phyloP scores from a whole-genome alignment of 2,113 vertebrate genomes.

The Pangasianodon hypophthalmus region DNA sequence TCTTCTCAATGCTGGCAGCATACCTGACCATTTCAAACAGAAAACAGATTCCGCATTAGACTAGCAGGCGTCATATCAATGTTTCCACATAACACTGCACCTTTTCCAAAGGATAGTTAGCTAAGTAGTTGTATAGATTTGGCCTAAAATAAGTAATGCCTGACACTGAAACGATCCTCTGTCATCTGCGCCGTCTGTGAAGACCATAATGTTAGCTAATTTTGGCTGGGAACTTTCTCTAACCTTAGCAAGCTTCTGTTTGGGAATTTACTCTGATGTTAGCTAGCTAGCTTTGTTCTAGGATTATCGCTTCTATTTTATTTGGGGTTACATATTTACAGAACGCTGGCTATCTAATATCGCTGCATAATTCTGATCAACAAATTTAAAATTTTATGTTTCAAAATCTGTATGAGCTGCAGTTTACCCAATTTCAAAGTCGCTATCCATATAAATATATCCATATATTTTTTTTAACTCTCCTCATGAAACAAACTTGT shows the following conservation, averaged over 20 bases:
- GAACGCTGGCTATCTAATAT: background rate
- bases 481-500: background rate
- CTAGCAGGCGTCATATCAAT: background rate
- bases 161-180: background rate
- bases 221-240: too few relatives aligned
- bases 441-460: too few relatives aligned
- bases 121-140: background rate
- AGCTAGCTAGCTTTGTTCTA: background rate
- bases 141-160: background rate
- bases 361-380: background rate
- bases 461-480: background rate
- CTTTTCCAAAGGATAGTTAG: background rate
- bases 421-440: background rate
- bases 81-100: background rate
- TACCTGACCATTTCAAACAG: slow-evolving; percentile 77
- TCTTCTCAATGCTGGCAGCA: slow-evolving; percentile 90
- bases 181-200: background rate
- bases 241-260: background rate
- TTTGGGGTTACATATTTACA: background rate
- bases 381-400: background rate
- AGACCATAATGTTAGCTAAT: background rate
- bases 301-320: background rate
- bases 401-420: background rate
- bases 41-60: background rate
- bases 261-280: background rate